phyloP scores from a whole-genome alignment of 2,113 vertebrate species.

The Mobula birostris region DNA sequence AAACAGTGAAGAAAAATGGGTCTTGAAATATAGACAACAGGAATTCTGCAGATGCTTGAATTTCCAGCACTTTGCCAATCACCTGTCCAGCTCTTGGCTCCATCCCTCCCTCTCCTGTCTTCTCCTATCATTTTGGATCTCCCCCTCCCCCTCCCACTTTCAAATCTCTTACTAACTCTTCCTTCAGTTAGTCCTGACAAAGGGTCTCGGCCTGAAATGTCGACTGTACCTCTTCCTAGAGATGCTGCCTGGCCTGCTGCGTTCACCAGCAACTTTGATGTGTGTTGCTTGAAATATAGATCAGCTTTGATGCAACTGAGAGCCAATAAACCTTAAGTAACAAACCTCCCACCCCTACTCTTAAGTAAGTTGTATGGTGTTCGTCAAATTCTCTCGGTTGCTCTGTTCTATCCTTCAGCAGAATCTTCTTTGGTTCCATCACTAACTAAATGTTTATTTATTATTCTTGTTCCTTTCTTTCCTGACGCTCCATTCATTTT shows the following conservation, averaged over 20 bases:
- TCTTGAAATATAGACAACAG: neutral
- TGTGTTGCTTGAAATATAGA: neutral
- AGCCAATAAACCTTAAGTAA: neutral
- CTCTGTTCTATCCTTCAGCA: neutral
- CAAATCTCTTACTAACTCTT: no score
- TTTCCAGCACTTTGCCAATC: no score
- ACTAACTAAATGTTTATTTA: neutral
- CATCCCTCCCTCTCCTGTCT: no score
- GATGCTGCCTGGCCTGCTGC: no score
- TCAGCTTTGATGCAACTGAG: neutral
- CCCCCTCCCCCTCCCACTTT: no score
- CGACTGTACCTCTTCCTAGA: no score
- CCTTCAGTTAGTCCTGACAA: no score
- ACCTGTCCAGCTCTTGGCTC: no score
- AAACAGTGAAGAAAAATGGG: neutral
- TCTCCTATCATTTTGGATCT: no score
- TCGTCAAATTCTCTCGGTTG: neutral
- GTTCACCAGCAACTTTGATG: no score
- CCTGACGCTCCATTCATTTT: neutral
- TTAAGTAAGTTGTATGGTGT: neutral
- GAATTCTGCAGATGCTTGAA: no score
- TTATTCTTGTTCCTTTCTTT: neutral
- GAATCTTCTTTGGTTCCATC: neutral
- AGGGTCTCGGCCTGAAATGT: no score
- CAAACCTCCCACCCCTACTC: neutral